A percentile compares a stretch with the other conserved stretches of the same genome.
Conservation (phyloP, 1,140 invertebrate species). For the Arion vulgaris region DNA sequence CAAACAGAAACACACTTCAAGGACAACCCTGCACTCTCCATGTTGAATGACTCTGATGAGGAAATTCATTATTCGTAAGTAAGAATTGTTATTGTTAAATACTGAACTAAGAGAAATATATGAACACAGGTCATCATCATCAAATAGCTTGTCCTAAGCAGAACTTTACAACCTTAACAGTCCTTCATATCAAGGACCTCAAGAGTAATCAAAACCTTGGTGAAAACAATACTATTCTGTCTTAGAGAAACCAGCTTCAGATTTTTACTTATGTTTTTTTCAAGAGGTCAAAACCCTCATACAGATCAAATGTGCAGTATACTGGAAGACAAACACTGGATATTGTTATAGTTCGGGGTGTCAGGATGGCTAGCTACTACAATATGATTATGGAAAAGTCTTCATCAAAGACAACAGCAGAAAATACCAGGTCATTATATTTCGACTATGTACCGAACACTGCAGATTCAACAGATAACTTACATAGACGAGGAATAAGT, state of each 20-base stretch:
- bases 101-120: neutral
- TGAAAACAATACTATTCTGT: neutral
- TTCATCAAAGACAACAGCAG: neutral
- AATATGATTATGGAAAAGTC: neutral
- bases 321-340: no score
- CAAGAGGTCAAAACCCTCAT: no score
- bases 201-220: neutral
- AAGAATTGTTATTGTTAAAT: neutral
- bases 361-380: neutral
- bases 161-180: neutral
- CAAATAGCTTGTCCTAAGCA: no score
- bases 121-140: neutral
- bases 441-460: no score
- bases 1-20: conserved; percentile 88
- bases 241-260: no score
- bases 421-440: no score
- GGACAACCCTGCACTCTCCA: conserved; percentile 97
- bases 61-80: conserved; percentile 95
- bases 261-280: no score
- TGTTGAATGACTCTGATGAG: conserved; percentile 98
- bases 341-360: neutral
- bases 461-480: no score
- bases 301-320: no score
- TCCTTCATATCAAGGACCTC: neutral
- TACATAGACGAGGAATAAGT: no score